Percentiles rank a stretch among this genome's conserved stretches.
phyloP scores from a whole-genome alignment of 1,140 invertebrate species.

The Brachionus angularis region DNA sequence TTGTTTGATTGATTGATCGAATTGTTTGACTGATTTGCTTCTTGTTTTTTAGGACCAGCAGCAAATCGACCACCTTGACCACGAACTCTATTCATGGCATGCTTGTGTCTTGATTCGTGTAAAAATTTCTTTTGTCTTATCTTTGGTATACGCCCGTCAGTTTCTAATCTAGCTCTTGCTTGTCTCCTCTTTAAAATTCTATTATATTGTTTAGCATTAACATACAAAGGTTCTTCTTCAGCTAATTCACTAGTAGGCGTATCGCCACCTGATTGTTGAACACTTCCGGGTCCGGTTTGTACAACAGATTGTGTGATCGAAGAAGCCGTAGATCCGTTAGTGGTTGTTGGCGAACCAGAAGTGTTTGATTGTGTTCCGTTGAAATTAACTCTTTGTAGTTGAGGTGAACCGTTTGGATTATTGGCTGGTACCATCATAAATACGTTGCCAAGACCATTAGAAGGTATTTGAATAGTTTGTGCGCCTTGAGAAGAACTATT shows the following conservation, averaged over 20 bases:
- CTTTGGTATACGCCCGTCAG: constrained; percentile 83
- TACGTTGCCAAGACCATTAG: not conserved
- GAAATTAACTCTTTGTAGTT: constrained; percentile 7
- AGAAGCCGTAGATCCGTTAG: no score
- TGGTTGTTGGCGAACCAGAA: no score
- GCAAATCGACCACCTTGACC: constrained; percentile 89
- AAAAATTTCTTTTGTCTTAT: constrained; percentile 89
- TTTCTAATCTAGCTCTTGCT: constrained; percentile 56
- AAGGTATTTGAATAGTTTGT: not conserved
- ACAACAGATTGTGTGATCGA: no score
- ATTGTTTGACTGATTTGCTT: no score
- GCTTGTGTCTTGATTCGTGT: constrained; percentile 93
- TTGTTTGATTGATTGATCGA: no score
- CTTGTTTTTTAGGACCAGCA: constrained; percentile 39
- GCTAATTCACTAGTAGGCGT: not conserved
- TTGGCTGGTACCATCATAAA: constrained; percentile 40
- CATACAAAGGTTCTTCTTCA: constrained; percentile 74
- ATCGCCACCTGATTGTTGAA: not conserved
- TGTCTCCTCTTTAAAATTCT: constrained; percentile 56
- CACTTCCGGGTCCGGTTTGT: not conserved
- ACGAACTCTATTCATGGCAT: constrained; percentile 93
- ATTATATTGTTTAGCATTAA: constrained; percentile 86
- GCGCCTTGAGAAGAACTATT: no score
- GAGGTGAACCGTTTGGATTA: constrained; percentile 7
- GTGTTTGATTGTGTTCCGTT: no score